Conservation (phyloP, 2,797 vertebrate genomes). For the Chrysocyon brachyurus region DNA sequence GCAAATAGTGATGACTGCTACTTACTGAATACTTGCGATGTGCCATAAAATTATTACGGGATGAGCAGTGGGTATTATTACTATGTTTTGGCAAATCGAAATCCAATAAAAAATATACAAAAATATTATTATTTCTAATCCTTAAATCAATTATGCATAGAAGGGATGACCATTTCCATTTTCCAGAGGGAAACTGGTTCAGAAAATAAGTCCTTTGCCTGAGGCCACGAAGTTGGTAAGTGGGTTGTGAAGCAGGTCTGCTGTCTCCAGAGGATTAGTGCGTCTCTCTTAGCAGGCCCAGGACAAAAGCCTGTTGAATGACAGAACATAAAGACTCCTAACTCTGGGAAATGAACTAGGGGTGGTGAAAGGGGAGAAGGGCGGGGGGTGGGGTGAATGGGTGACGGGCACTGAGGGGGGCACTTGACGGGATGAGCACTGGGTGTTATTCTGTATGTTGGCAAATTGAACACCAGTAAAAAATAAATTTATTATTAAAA, state of each 20-base stretch:
- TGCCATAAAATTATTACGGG: not conserved
- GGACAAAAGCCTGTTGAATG: not conserved
- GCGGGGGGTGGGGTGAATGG: too few species aligned
- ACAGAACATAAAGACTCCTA: not conserved
- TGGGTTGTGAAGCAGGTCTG: not conserved
- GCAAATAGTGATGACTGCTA: not conserved
- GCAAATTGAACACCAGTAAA: too few species aligned
- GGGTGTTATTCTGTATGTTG: too few species aligned
- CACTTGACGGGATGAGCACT: too few species aligned
- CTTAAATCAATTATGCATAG: not conserved
- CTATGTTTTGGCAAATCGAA: too few species aligned
- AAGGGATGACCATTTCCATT: not conserved
- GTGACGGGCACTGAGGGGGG: too few species aligned
- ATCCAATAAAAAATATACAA: too few species aligned
- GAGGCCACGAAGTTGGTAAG: not conserved
- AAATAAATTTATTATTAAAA: too few species aligned
- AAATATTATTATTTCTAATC: not conserved
- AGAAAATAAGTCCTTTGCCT: not conserved
- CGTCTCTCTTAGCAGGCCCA: not conserved
- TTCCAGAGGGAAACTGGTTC: constrained; percentile 33
- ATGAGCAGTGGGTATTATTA: too few species aligned
- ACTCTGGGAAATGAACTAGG: too few species aligned
- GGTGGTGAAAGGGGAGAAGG: too few species aligned
- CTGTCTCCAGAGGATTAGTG: not conserved
- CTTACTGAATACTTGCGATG: not conserved